phyloP scores from a whole-genome alignment of 2,113 vertebrate species.

The Chunga burmeisteri region DNA sequence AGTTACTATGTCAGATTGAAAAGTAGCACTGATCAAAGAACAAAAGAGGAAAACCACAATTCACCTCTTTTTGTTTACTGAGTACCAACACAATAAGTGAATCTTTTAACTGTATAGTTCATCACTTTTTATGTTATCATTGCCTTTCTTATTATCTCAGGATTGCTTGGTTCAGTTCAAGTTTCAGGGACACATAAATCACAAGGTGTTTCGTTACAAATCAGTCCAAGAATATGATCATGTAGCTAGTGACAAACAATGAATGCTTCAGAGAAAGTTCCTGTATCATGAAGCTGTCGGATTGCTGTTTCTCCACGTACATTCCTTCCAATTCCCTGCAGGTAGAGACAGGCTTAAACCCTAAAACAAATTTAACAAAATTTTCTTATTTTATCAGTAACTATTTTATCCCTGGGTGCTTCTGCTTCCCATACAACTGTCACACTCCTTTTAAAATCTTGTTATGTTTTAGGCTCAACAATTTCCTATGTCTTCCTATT shows the following conservation, averaged over 20 bases:
- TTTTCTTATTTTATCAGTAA: neutral
- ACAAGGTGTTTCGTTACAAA: neutral
- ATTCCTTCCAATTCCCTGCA: neutral
- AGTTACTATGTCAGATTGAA: neutral
- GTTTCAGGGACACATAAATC: neutral
- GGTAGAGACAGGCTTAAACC: neutral
- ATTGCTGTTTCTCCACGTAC: neutral
- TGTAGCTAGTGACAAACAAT: neutral
- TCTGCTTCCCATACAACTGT: neutral
- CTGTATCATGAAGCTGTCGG: neutral
- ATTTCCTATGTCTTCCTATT: neutral
- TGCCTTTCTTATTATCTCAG: neutral
- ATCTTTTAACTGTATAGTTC: neutral
- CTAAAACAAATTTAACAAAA: neutral
- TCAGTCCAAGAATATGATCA: neutral
- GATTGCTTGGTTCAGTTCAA: neutral
- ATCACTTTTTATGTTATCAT: neutral
- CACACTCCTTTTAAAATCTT: neutral
- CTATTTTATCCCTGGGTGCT: neutral
- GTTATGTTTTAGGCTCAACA: neutral
- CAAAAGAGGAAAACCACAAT: neutral
- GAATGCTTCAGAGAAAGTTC: neutral
- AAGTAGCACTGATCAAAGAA: neutral
- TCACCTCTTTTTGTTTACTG: neutral
- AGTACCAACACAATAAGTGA: neutral